These are phyloP conservation scores for Disparrhopalites patrizii DNA, from an alignment of 2,888 invertebrate species.

Conservation along the genomic window DNA sequence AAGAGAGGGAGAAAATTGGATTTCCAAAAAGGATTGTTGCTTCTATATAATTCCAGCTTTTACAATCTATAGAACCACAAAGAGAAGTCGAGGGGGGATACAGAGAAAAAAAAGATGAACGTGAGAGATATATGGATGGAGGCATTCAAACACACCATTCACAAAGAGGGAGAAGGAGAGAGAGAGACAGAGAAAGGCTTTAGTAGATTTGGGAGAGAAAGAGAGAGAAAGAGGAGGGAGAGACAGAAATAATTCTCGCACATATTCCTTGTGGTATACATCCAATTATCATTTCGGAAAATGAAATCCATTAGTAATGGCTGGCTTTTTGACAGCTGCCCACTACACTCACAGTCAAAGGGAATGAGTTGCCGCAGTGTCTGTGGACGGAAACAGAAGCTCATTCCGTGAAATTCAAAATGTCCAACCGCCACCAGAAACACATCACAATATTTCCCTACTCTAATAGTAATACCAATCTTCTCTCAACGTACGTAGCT, in stretches of 20 bases:
- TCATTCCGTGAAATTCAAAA: not conserved
- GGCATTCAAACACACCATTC: too few relatives aligned
- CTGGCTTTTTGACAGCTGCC: constrained; percentile 40
- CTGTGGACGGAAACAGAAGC: constrained; percentile 5
- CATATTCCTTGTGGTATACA: constrained; percentile 18
- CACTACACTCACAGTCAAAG: constrained; percentile 30
- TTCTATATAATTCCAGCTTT: too few relatives aligned
- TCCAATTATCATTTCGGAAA: constrained; percentile 38
- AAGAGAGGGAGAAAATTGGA: not conserved
- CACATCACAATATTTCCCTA: too few relatives aligned
- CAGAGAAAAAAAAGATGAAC: not conserved
- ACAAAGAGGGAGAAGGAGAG: not conserved
- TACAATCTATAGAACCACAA: too few relatives aligned
- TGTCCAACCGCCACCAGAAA: not conserved
- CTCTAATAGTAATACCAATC: too few relatives aligned
- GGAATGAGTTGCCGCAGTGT: too few relatives aligned
- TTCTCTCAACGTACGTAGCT: too few relatives aligned
- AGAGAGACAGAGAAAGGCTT: constrained; percentile 5
- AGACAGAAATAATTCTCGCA: constrained; percentile 32
- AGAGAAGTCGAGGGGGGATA: not conserved
- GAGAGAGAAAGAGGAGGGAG: constrained; percentile 23
- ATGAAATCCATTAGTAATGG: constrained; percentile 35
- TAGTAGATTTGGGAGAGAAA: constrained; percentile 9
- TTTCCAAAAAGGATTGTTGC: not conserved
- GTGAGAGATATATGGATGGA: not conserved